phyloP scores from a whole-genome alignment of 1,140 invertebrate genomes.

The Cherax quadricarinatus region DNA sequence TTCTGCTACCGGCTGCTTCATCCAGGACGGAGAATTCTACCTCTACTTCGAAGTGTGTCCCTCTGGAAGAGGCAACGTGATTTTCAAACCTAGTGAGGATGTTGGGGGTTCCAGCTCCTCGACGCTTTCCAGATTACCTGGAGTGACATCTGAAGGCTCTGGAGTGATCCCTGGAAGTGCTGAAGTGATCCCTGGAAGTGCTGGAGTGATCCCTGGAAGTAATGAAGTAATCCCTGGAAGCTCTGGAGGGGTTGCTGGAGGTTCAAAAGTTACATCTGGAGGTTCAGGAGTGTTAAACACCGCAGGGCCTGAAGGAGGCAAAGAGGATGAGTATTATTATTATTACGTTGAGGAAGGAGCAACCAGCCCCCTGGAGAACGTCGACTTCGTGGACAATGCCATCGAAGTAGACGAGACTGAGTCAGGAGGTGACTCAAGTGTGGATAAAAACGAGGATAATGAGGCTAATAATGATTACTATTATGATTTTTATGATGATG shows the following conservation, averaged over 20 bases:
- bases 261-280: too few relatives aligned
- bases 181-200: not conserved
- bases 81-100: slow-evolving; percentile 9
- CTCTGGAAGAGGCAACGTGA: not conserved
- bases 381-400: not conserved
- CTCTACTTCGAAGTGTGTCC: slow-evolving; percentile 24
- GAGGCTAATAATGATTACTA: not conserved
- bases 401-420: not conserved
- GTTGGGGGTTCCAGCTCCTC: not conserved
- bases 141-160: not conserved
- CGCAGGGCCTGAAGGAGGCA: not conserved
- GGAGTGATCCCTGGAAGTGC: too few relatives aligned
- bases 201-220: not conserved
- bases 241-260: not conserved
- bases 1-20: slow-evolving; percentile 1
- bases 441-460: not conserved
- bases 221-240: not conserved
- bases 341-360: not conserved
- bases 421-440: not conserved
- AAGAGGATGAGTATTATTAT: not conserved
- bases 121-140: too few relatives aligned
- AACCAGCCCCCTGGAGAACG: not conserved
- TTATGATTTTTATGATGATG: not conserved
- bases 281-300: not conserved
- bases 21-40: slow-evolving; percentile 10